Evolutionary conservation across 2,113 vertebrate species (phyloP), one percentile per base, ranked within the genome.

Genomic region (Hiodon tergisus): DNA sequence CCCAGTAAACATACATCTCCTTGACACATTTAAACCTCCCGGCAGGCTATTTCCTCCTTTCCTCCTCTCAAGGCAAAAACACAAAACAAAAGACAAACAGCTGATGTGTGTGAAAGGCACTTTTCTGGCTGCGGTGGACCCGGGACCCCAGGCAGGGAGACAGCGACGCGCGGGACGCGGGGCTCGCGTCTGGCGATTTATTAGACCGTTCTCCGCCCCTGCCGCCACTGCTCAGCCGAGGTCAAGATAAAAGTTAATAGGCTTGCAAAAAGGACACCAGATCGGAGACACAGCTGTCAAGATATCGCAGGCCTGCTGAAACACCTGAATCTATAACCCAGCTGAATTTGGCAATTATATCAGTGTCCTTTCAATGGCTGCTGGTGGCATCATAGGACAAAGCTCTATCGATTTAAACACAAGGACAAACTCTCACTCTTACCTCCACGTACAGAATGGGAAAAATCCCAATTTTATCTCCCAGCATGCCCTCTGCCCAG

Each of bases 401-500:
- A 4, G 47, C 71, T 4, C 13, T 16, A 7, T 54, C 16, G n/a
- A 9, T 67, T 10, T 47, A 46, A 67, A 14, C 17, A 17, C 13
- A 16, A 46, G 4, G 52, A 67, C 31, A 57, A 9, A 65, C 48
- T 9, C 8, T 9, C 57, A 59, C 61, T 72, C 89, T 92, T 92
- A 98, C 96, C 94, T 99, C 97, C 78, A 99, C 97, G 2, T 98
- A 99, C 46, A 98, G 89, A 70, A 98, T 95, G 58, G 97, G 97
- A 72, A 99, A 99, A 84, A 99, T 98, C 66, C 97, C 97, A 71
- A 99, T 95, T 90, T 97, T 98, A 89, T 98, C 97, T 86, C 97
- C 95, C 85, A 99, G 88, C 96, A 98, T 98, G 84, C 97, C 97
- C 89, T 99, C 97, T 3, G 97, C 97, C 97, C 97, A 99, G 88